A percentile compares a stretch with the other conserved stretches of the same genome.
These are phyloP conservation scores for Polyommatus icarus DNA, from an alignment of 2,888 invertebrate species.

Conservation along the genomic window DNA sequence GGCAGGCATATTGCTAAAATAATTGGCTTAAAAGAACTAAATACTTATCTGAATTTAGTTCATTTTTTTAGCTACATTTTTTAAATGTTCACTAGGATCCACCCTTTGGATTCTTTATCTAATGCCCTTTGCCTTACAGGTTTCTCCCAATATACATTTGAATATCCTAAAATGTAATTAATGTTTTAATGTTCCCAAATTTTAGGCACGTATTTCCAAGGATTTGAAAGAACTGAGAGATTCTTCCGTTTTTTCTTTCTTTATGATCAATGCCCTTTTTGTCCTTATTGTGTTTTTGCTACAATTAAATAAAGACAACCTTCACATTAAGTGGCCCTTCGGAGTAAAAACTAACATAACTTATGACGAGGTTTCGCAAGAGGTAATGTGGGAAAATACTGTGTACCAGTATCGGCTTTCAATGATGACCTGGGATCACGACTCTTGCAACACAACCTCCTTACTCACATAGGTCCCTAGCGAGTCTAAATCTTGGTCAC, in stretches of 20 bases:
- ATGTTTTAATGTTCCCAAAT: slow-evolving; percentile 64
- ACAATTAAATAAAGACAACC: slow-evolving; percentile 97
- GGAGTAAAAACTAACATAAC: slow-evolving; percentile 96
- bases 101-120: slow-evolving; percentile 14
- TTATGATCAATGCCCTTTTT: slow-evolving; percentile 99
- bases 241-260: slow-evolving; percentile 97
- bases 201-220: slow-evolving; percentile 93
- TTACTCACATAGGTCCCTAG: neutral
- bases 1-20: neutral
- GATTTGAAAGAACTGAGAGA: slow-evolving; percentile 97
- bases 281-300: slow-evolving; percentile 98
- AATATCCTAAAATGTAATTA: slow-evolving; percentile 35
- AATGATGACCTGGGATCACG: slow-evolving; percentile 64
- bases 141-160: slow-evolving; percentile 35
- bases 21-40: slow-evolving; percentile 16
- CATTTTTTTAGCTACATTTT: neutral
- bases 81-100: neutral
- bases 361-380: slow-evolving; percentile 92
- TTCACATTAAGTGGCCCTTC: slow-evolving; percentile 98
- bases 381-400: slow-evolving; percentile 87
- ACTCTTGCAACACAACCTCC: neutral
- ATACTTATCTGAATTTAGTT: neutral
- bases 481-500: slow-evolving; percentile 71
- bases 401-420: slow-evolving; percentile 65
- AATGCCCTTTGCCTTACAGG: slow-evolving; percentile 51